A percentile compares a stretch with the other conserved stretches of the same genome.
Evolutionary conservation across 2,797 vertebrate species (phyloP).

Genomic region (Erithacus rubecula): DNA sequence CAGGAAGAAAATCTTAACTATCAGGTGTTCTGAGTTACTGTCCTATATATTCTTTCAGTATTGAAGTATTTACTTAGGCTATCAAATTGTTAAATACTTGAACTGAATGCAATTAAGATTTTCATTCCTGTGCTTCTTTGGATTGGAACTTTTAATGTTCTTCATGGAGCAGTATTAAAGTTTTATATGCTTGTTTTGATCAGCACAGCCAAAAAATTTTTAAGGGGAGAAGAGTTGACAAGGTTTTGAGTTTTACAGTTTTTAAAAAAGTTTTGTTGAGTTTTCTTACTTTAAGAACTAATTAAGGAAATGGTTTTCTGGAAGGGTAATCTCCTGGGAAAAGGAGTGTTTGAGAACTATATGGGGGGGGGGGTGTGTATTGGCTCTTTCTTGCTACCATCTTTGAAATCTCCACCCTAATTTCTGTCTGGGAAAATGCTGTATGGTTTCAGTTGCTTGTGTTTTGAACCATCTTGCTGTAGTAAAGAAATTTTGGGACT

Average conservation of each 20-base stretch:
- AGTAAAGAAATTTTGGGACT: neutral
- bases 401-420: neutral
- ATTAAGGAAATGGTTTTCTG: neutral
- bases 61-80: neutral
- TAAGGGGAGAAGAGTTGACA: neutral
- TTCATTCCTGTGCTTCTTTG: neutral
- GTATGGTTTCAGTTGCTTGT: fast-evolving
- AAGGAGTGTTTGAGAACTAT: neutral
- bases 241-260: neutral
- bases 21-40: neutral
- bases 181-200: neutral
- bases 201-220: neutral
- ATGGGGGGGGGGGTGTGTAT: neutral
- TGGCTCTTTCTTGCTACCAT: neutral
- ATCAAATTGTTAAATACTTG: neutral
- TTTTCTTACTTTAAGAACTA: neutral
- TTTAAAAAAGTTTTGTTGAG: neutral
- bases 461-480: neutral
- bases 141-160: neutral
- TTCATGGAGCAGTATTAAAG: neutral
- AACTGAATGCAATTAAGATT: neutral
- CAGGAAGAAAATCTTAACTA: neutral
- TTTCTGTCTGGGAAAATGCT: neutral
- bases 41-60: neutral
- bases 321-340: neutral